Evolutionary conservation across 2,888 invertebrate genomes (phyloP).

Genomic region (Xylota sylvarum): DNA sequence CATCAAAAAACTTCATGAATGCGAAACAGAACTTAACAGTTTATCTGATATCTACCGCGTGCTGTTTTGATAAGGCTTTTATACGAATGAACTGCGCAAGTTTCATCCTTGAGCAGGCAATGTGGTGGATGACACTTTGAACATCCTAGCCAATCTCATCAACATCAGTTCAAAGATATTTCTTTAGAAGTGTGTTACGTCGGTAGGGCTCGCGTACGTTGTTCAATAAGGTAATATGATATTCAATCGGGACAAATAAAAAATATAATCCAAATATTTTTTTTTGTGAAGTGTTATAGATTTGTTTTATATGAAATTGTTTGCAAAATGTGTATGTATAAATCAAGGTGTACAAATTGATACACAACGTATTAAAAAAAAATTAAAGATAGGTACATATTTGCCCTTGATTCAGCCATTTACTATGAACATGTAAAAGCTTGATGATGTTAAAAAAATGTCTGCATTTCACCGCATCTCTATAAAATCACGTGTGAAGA

Average conservation of each 20-base stretch:
- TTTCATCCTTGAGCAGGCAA: conserved; percentile 33
- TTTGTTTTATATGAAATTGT: neutral
- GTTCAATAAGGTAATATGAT: conserved; percentile 12
- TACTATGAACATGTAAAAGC: neutral
- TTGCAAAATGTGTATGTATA: neutral
- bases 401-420: neutral
- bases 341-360: neutral
- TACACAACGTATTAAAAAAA: neutral
- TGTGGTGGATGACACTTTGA: conserved; percentile 37
- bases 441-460: neutral
- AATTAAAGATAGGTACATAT: conserved; percentile 8
- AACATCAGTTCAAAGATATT: conserved; percentile 56
- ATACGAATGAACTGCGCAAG: conserved; percentile 38
- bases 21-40: neutral
- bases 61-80: conserved; percentile 11
- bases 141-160: conserved; percentile 45
- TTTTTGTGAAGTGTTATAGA: conserved; percentile 5
- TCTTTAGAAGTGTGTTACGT: conserved; percentile 24
- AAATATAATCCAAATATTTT: conserved; percentile 9
- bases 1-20: conserved; percentile 17
- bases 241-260: conserved; percentile 9
- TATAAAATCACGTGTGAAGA: neutral
- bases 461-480: conserved; percentile 9
- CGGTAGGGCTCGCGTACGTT: neutral
- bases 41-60: conserved; percentile 21